Evolutionary conservation across 1,140 invertebrate genomes (phyloP), one percentile per base, ranked within the genome.

Genomic region (Listronotus oregonensis): DNA sequence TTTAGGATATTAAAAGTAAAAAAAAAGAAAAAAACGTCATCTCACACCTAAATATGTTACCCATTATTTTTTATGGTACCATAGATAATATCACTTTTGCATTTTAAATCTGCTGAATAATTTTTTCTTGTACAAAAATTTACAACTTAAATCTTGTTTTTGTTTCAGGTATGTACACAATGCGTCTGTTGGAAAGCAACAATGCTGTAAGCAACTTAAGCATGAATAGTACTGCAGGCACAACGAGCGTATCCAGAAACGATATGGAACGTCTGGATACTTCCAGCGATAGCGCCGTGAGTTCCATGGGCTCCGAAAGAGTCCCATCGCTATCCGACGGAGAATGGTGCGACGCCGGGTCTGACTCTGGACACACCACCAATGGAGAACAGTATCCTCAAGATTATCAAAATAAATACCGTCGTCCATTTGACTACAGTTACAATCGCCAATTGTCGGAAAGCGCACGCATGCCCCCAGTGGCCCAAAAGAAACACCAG

Each of bases 401-500:
- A 76, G 84, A 85, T 72, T 85, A 83, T 72, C 84, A 85, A 67
- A 71, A 66, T 49, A 93, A 93, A 79, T 90, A 90, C 71, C 84
- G 89, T 70, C 89, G 89, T 70, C 89, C 90, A 10, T 93, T 91
- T 72, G 90, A 91, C 70, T 90, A 88, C 67, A 87, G 85, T 65
- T 89, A 89, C 71, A 79, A 84, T 31, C 78, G 73, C 72, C 80
- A 77, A 70, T 66, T 71, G 31, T 69, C 72, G 1, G 72, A 78
- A 27, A 78, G 73, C 58, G 80, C 76, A 6, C 79, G 81, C 27
- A 78, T 86, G 72, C 81, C 89, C 68, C 84, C 89, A 42, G 86
- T 93, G n/a, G 89, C 92, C 0, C 92, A 94, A 77, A 95, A 95
- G 81, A 95, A 95, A 78, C 92, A 95, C 78, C 92, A 95, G 70